These are phyloP conservation scores for Dufourea novaeangliae DNA, from an alignment of 1,140 invertebrate genomes.

Conservation along the genomic window DNA sequence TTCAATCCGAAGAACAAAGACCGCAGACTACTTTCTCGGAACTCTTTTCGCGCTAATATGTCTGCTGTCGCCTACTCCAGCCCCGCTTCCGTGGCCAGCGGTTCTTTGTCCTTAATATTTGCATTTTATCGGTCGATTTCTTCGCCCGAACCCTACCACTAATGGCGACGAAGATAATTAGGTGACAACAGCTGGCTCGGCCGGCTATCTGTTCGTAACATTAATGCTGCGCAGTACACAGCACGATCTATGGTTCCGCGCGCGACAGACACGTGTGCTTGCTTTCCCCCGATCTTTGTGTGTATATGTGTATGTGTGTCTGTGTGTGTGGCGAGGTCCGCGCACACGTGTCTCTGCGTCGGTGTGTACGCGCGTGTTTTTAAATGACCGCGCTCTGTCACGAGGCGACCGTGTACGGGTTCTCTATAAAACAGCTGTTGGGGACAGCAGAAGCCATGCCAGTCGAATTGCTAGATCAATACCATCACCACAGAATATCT, in stretches of 20 bases:
- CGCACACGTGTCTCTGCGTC: not conserved
- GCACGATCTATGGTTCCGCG: constrained; percentile 32
- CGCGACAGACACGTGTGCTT: constrained; percentile 20
- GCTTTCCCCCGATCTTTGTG: no score
- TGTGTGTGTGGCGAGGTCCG: not conserved
- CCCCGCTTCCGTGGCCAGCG: no score
- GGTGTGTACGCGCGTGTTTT: constrained; percentile 49
- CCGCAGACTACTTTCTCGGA: not conserved
- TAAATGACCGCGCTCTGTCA: constrained; percentile 59
- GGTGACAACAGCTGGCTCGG: constrained; percentile 64
- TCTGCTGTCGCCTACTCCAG: no score
- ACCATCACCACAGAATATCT: constrained; percentile 48
- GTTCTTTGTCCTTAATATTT: constrained; percentile 38
- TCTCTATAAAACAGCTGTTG: constrained; percentile 70
- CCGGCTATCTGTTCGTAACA: constrained; percentile 49
- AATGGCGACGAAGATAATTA: constrained; percentile 64
- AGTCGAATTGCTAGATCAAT: constrained; percentile 65
- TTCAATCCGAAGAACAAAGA: not conserved
- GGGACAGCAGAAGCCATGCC: constrained; percentile 61
- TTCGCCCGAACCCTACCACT: constrained; percentile 39
- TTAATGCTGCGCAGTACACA: constrained; percentile 49
- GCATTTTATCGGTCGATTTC: constrained; percentile 62
- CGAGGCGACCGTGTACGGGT: constrained; percentile 43
- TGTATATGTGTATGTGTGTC: not conserved
- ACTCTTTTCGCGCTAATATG: not conserved